phyloP scores from a whole-genome alignment of 2,113 vertebrate species.

The Murina feae region DNA sequence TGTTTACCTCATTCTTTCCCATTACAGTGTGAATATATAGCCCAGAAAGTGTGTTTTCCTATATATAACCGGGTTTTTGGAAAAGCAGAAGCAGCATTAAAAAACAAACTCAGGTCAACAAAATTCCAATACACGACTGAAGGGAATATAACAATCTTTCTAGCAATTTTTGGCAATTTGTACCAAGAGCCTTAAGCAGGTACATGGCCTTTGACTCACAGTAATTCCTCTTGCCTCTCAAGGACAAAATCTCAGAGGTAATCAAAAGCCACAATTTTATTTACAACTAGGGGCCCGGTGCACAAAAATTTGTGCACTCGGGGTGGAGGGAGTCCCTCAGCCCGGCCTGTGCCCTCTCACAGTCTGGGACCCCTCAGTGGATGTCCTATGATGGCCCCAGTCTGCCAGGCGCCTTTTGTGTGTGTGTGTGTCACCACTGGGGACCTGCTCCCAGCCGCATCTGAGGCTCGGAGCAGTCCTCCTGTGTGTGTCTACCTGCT shows the following conservation, averaged over 20 bases:
- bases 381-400: no score
- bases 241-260: constrained; percentile 25
- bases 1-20: neutral
- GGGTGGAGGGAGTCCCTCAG: no score
- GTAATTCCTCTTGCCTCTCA: constrained; percentile 20
- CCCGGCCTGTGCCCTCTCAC: no score
- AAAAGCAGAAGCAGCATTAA: neutral
- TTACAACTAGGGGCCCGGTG: no score
- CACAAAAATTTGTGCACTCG: no score
- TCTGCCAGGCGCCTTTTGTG: no score
- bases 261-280: neutral
- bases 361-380: no score
- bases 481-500: no score
- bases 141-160: constrained; percentile 15
- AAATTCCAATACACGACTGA: neutral
- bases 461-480: no score
- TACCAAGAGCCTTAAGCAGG: constrained; percentile 1
- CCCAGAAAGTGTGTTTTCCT: neutral
- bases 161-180: constrained; percentile 4
- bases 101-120: neutral
- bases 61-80: neutral
- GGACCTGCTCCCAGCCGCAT: no score
- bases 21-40: neutral
- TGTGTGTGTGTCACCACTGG: no score
- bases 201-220: neutral